phyloP scores from a whole-genome alignment of 2,888 invertebrate species.

The Cephus pygmeus region DNA sequence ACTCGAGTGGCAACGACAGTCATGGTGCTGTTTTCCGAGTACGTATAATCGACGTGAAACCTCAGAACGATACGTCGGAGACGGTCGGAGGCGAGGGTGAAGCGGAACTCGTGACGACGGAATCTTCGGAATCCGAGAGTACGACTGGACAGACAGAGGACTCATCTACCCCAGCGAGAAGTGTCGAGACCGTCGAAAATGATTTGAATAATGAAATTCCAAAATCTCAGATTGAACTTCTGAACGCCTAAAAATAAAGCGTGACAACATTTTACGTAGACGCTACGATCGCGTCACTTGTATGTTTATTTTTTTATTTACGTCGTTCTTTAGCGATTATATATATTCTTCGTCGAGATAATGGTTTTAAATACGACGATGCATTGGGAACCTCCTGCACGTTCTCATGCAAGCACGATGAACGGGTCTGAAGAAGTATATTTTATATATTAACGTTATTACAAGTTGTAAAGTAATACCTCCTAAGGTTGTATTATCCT shows the following conservation, averaged over 20 bases:
- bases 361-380: background rate
- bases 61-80: conserved; percentile 48
- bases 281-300: background rate
- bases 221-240: conserved; percentile 49
- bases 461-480: background rate
- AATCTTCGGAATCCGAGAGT: conserved; percentile 24
- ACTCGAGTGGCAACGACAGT: conserved; percentile 62
- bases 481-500: background rate
- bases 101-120: conserved; percentile 23
- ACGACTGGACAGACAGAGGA: conserved; percentile 15
- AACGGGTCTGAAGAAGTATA: background rate
- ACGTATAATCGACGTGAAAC: conserved; percentile 66
- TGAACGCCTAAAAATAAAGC: conserved; percentile 44
- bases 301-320: background rate
- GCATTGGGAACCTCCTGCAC: background rate
- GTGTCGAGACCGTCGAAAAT: conserved; percentile 59
- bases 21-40: conserved; percentile 65
- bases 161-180: conserved; percentile 43
- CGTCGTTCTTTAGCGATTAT: background rate
- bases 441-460: background rate
- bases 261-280: background rate
- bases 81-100: conserved; percentile 15
- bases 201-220: conserved; percentile 61
- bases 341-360: background rate
- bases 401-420: background rate